Evolutionary conservation across 2,888 invertebrate species (phyloP).

Genomic region (Andrena camellia): DNA sequence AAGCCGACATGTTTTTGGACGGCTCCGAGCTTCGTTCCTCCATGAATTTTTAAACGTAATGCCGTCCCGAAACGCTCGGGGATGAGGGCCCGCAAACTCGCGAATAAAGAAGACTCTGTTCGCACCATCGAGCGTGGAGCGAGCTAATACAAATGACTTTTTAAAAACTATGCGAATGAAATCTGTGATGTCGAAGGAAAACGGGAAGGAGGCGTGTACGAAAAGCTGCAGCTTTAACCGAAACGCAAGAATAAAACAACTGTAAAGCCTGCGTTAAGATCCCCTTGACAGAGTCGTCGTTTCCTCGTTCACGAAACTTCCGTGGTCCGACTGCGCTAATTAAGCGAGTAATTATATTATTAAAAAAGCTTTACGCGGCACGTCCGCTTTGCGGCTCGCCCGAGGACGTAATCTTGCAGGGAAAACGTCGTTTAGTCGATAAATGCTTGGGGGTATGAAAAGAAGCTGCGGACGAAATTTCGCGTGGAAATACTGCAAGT

Average conservation of each 20-base stretch:
- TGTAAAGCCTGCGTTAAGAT: neutral
- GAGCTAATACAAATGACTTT: neutral
- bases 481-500: slow-evolving; percentile 1
- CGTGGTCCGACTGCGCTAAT: neutral
- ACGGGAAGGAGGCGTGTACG: too few relatives aligned
- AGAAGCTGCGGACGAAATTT: neutral
- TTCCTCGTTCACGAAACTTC: neutral
- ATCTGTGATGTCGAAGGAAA: too few relatives aligned
- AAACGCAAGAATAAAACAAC: neutral
- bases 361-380: neutral
- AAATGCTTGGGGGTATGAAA: neutral
- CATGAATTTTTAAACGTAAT: slow-evolving; percentile 78
- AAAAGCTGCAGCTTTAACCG: too few relatives aligned
- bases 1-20: slow-evolving; percentile 64
- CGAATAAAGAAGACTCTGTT: slow-evolving; percentile 2
- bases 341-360: neutral
- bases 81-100: neutral
- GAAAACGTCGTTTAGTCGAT: neutral
- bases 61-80: slow-evolving; percentile 35
- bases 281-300: neutral
- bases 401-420: neutral
- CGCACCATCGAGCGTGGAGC: neutral
- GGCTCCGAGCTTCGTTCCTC: slow-evolving; percentile 69
- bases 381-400: neutral
- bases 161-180: neutral